Conservation (phyloP, 2,888 invertebrate genomes). For the Pseudococcus jackbeardsleyi region DNA sequence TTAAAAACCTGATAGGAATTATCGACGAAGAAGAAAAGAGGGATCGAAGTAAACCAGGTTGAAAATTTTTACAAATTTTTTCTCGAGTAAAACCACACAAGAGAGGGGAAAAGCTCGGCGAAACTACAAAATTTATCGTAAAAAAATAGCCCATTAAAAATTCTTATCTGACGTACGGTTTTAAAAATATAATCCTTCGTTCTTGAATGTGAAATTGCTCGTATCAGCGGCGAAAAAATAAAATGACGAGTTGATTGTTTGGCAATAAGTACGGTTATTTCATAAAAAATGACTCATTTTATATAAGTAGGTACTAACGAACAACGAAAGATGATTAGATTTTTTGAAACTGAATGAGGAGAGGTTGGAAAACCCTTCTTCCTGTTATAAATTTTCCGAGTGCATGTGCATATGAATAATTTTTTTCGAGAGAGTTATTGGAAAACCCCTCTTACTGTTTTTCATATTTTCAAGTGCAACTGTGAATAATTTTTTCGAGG, state of each 20-base stretch:
- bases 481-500: not conserved
- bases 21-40: not conserved
- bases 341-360: not conserved
- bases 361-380: not conserved
- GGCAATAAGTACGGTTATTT: not conserved
- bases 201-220: not conserved
- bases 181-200: not conserved
- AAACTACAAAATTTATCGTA: not conserved
- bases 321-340: not conserved
- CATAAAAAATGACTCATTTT: constrained; percentile 3
- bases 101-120: not conserved
- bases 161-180: constrained; percentile 15
- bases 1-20: not conserved
- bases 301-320: not conserved
- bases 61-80: not conserved
- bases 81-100: not conserved
- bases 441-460: not conserved
- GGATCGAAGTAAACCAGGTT: not conserved
- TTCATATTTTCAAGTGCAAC: not conserved
- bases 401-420: not conserved
- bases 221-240: not conserved
- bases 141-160: constrained; percentile 9
- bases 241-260: constrained; percentile 14
- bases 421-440: not conserved
- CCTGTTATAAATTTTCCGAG: not conserved